Percentiles rank a stretch among this genome's conserved stretches.
Evolutionary conservation across 2,113 vertebrate genomes (phyloP).

Genomic region (Plestiodon gilberti): DNA sequence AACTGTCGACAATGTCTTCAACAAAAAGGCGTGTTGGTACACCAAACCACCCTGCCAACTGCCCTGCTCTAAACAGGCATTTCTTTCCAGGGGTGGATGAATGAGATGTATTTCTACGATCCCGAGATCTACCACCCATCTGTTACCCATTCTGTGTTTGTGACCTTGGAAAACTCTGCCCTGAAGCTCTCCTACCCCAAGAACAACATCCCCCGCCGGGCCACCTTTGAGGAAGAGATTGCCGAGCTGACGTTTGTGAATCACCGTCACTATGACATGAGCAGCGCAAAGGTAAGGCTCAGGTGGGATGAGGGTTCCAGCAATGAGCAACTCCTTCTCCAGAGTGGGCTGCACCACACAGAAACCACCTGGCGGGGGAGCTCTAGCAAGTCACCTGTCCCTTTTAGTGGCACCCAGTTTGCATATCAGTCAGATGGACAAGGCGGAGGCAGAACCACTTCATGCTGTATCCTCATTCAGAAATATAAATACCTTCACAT

Average conservation of each 20-base stretch:
- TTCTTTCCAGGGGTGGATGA: slow-evolving; percentile 88
- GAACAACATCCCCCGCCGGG: slow-evolving; percentile 79
- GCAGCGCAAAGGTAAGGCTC: slow-evolving; percentile 79
- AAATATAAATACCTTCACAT: background rate
- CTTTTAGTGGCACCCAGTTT: background rate
- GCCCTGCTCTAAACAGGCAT: background rate
- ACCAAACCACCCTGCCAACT: too few relatives aligned
- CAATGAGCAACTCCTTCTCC: background rate
- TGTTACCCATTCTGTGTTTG: slow-evolving; percentile 83
- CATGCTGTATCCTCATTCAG: background rate
- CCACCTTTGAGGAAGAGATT: slow-evolving; percentile 78
- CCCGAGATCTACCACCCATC: slow-evolving; percentile 82
- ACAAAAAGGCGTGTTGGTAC: too few relatives aligned
- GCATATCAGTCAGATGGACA: background rate
- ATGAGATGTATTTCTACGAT: slow-evolving; percentile 82
- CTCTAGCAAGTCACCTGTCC: background rate
- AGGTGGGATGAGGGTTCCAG: too few relatives aligned
- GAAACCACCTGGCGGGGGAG: background rate
- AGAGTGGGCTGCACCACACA: background rate
- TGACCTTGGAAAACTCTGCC: slow-evolving; percentile 78
- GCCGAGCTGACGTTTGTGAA: slow-evolving; percentile 74
- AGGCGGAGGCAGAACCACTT: background rate
- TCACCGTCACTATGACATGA: slow-evolving; percentile 78
- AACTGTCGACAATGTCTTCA: too few relatives aligned
- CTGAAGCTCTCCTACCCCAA: slow-evolving; percentile 84